A percentile compares a stretch with the other conserved stretches of the same genome.
phyloP scores from a whole-genome alignment of 2,888 invertebrate genomes.

The Capitulum mitella region DNA sequence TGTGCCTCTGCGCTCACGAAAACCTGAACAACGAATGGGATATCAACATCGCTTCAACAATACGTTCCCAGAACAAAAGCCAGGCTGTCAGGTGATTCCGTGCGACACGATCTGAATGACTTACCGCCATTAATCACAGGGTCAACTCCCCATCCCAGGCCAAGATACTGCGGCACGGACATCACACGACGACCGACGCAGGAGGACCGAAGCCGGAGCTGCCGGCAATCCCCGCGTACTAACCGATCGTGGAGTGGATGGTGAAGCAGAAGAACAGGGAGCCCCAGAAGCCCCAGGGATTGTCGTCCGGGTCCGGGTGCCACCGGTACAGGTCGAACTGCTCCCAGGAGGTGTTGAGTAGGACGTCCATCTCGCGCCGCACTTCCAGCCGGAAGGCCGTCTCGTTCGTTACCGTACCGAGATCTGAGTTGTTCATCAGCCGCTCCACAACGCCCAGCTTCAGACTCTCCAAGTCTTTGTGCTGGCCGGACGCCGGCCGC shows the following conservation, averaged over 20 bases:
- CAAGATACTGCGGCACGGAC: too few relatives aligned
- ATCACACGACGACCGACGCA: too few relatives aligned
- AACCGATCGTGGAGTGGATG: slow-evolving; percentile 82
- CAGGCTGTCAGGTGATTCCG: too few relatives aligned
- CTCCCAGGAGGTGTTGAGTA: slow-evolving; percentile 28
- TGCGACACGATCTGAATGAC: too few relatives aligned
- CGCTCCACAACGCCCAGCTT: slow-evolving; percentile 48
- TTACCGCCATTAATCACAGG: too few relatives aligned
- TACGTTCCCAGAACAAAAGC: too few relatives aligned
- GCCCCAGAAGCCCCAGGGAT: slow-evolving; percentile 75
- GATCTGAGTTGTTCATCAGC: slow-evolving; percentile 45
- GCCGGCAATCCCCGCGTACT: too few relatives aligned
- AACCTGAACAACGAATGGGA: too few relatives aligned
- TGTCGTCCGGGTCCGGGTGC: slow-evolving; percentile 43
- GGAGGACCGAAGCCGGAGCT: too few relatives aligned
- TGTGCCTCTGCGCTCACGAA: too few relatives aligned
- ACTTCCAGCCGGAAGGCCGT: slow-evolving; percentile 19
- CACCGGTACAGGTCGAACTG: slow-evolving; percentile 44
- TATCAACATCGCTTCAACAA: too few relatives aligned
- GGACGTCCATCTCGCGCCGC: neutral
- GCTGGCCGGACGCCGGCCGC: slow-evolving; percentile 46
- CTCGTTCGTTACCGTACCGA: neutral
- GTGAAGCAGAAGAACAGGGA: slow-evolving; percentile 80
- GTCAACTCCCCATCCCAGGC: too few relatives aligned
- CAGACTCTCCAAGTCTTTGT: slow-evolving; percentile 44